phyloP scores from a whole-genome alignment of 2,113 vertebrate species.

The Enhydra lutris region DNA sequence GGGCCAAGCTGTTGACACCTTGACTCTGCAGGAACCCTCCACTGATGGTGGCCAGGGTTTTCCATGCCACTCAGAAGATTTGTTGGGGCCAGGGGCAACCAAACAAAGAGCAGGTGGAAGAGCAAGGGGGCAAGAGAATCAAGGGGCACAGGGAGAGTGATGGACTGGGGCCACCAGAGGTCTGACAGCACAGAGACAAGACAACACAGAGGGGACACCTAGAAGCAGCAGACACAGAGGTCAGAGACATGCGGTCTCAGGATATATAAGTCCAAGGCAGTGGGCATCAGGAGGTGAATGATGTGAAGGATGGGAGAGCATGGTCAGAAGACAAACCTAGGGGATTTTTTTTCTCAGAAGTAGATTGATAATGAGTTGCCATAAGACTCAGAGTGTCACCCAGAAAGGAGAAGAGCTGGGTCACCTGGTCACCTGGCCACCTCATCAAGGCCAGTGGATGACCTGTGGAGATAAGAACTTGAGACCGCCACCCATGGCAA shows the following conservation, averaged over 20 bases:
- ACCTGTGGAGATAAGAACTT: neutral
- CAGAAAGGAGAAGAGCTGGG: neutral
- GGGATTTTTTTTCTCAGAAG: neutral
- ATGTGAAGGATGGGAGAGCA: accelerated
- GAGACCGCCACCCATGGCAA: accelerated
- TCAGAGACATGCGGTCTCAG: neutral
- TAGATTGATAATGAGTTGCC: neutral
- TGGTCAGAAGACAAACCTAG: accelerated
- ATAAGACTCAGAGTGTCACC: accelerated
- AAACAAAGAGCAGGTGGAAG: too few relatives aligned
- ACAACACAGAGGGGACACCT: neutral
- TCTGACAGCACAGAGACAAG: neutral
- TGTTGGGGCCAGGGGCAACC: neutral
- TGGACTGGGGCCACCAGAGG: neutral
- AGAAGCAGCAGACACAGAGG: accelerated
- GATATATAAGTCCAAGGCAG: too few relatives aligned
- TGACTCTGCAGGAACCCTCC: neutral
- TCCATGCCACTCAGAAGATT: neutral
- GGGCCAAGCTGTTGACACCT: neutral
- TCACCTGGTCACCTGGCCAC: neutral
- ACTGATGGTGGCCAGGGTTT: neutral
- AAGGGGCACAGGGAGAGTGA: neutral
- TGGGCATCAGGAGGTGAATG: accelerated
- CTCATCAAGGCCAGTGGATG: neutral
- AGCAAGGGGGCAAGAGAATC: neutral